Base-by-base conservation (phyloP, 92 coral and sea anemone species). In the Plumapathes pennacea region DNA sequence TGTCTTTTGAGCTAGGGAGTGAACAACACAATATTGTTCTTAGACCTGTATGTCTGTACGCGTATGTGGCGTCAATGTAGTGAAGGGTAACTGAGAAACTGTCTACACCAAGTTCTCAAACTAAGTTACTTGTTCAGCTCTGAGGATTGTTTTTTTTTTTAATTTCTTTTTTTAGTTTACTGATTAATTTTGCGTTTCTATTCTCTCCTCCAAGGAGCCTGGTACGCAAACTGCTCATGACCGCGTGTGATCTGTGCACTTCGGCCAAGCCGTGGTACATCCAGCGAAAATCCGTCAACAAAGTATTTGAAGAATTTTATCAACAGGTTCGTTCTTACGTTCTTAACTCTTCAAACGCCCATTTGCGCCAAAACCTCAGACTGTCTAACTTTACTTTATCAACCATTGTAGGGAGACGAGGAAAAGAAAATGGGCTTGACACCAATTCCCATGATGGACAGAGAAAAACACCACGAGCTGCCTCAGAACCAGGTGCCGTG, bases 401-500 rank as follows among this genome's bases (percentile, higher is more conserved):
- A 10, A 50, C 3, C 8, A 17, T 42, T 36, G 27, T 46, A 92
- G 99, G 99, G 99, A 40, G 99, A 94, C 25, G 82, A 83, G 21
- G 99, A 94, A 44, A 88, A 85, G 51, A 63, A 76, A 61, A 53
- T 77, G 82, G 97, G 97, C 4, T 53, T 66, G 7, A 62, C 76
- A 5, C 94, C 95, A 12, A 55, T 89, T 23, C 82, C 95, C 5
- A 71, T 94, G 88, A 84, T 94, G 99, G 99, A 94, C 57, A 65
- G 99, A 44, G 70, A 74, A n/a, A 94, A 46, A 45, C 80, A 81
- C 30, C 62, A 81, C 26, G 95, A 89, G 38, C 75, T 94, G 19
- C 99, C 99, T 18, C 77, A 94, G 47, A 80, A 74, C 47, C 94
- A 94, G 96, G 99, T 94, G 17, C 45, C n/a, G n/a, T n/a, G n/a